Evolutionary conservation across 2,888 invertebrate species (phyloP), one percentile per base, ranked within the genome.

Genomic region (Diarsia dahlii): DNA sequence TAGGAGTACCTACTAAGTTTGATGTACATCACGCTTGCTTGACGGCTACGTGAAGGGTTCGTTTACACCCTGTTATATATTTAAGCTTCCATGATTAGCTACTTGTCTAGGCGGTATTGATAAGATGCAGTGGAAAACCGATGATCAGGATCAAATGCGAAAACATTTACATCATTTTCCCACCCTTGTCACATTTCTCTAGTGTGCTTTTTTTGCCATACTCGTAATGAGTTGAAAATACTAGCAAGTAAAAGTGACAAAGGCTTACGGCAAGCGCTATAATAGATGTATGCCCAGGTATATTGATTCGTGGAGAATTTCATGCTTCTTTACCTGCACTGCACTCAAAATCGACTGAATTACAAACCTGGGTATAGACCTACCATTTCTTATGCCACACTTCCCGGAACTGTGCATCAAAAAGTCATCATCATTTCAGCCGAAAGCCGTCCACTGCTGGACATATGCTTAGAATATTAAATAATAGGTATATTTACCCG

Each of bases 401-500:
- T 12, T 54, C 54, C n/a, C 54, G n/a, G n/a, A n/a, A 12, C 4
- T n/a, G 54, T n/a, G 54, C 4, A 39, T 39, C 39, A 8, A 39
- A 39, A 39, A 39, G 8, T 39, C 39, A 39, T 39, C 39, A 8
- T 39, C 39, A 39, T 39, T 39, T 39, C 39, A 39, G 39, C 39
- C 39, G 8, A 39, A 39, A 39, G 39, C 8, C 39, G 39, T 39
- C 39, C 39, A 39, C 39, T 39, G 39, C 0, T 8, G 8, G 39
- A 8, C 39, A 39, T 39, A 39, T 6, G 39, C 6, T 6, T 39
- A 6, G 6, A 39, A 39, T 8, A 39, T 39, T 39, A 39, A 39
- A 0, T 0, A 39, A 39, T 39, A 34, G n/a, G n/a, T 58, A 81
- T 13, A 78, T 89, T 79, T 89, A 97, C 97, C 95, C 94, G 8